Percentiles rank a stretch among this genome's conserved stretches.
Conservation (phyloP, 1,140 invertebrate genomes). For the Drosophila pectinifera region DNA sequence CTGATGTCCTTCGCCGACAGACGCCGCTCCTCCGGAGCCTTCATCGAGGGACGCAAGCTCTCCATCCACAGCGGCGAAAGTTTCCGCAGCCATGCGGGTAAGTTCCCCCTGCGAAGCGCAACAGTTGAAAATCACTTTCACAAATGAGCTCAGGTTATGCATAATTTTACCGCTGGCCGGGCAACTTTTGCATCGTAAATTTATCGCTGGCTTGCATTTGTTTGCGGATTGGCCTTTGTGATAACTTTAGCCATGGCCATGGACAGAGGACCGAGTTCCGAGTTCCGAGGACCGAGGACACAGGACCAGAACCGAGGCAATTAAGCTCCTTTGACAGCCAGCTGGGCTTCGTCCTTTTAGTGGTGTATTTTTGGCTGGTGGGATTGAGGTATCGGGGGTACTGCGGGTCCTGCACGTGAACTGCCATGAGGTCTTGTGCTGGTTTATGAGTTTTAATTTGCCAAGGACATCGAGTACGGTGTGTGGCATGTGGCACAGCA, state of each 20-base stretch:
- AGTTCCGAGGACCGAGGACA: not conserved
- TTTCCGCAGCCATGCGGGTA: conserved; percentile 83
- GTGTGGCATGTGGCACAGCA: conserved; percentile 48
- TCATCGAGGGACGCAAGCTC: conserved; percentile 81
- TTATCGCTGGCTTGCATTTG: conserved; percentile 55
- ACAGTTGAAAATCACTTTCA: conserved; percentile 82
- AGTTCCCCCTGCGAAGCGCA: conserved; percentile 55
- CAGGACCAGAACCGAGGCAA: conserved; percentile 41
- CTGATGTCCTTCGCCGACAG: conserved; percentile 84
- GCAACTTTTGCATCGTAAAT: conserved; percentile 80
- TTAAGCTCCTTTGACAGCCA: conserved; percentile 69
- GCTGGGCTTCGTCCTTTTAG: conserved; percentile 47
- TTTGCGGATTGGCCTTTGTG: conserved; percentile 62
- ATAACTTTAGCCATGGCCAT: conserved; percentile 44
- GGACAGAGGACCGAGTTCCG: conserved; percentile 22
- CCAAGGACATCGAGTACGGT: conserved; percentile 51
- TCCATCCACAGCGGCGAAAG: conserved; percentile 84
- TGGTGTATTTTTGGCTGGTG: conserved; percentile 4
- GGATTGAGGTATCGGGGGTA: conserved; percentile 1
- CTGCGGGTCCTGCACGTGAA: conserved; percentile 10
- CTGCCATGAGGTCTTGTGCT: conserved; percentile 31
- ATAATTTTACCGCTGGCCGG: conserved; percentile 70
- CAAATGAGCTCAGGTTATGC: conserved; percentile 79
- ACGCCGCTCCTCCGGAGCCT: conserved; percentile 82
- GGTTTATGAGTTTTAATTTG: conserved; percentile 67